Conservation (phyloP, 1,140 invertebrate genomes). For the Macrostomum lignano region DNA sequence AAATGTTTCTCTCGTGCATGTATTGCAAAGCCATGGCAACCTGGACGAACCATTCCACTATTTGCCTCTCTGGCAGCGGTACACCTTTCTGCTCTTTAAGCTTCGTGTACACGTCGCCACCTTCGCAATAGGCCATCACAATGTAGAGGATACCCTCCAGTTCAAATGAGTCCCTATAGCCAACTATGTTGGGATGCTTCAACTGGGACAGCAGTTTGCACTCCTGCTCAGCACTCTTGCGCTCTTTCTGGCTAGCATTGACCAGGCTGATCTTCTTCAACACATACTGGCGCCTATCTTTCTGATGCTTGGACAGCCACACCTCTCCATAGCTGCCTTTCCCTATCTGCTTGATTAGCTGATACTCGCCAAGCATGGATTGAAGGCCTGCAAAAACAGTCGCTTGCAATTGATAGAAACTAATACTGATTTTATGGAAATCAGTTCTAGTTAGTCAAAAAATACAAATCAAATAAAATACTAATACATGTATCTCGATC, state of each 20-base stretch:
- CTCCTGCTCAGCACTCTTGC: too few relatives aligned
- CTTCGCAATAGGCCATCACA: slow-evolving; percentile 33
- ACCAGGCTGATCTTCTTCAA: too few relatives aligned
- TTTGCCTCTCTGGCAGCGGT: slow-evolving; percentile 24
- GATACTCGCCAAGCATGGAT: too few relatives aligned
- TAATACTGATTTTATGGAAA: too few relatives aligned
- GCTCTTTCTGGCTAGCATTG: too few relatives aligned
- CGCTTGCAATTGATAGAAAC: too few relatives aligned
- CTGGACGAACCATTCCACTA: slow-evolving; percentile 33
- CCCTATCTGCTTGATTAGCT: slow-evolving; percentile 27
- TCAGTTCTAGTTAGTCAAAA: too few relatives aligned
- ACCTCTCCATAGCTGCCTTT: slow-evolving; percentile 32
- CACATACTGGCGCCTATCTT: slow-evolving; percentile 25
- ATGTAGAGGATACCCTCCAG: slow-evolving; percentile 28
- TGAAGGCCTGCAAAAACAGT: too few relatives aligned
- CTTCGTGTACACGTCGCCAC: slow-evolving; percentile 30
- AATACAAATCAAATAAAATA: too few relatives aligned
- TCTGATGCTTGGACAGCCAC: slow-evolving; percentile 25
- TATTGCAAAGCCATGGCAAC: slow-evolving; percentile 33
- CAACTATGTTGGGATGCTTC: too few relatives aligned
- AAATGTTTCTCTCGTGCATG: slow-evolving; percentile 31
- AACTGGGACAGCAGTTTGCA: too few relatives aligned
- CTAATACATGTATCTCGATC: too few relatives aligned
- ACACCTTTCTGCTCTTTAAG: slow-evolving; percentile 28
- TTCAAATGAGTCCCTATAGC: slow-evolving; percentile 32